phyloP scores from a whole-genome alignment of 2,888 invertebrate genomes.

The Tenthredo mesomela region DNA sequence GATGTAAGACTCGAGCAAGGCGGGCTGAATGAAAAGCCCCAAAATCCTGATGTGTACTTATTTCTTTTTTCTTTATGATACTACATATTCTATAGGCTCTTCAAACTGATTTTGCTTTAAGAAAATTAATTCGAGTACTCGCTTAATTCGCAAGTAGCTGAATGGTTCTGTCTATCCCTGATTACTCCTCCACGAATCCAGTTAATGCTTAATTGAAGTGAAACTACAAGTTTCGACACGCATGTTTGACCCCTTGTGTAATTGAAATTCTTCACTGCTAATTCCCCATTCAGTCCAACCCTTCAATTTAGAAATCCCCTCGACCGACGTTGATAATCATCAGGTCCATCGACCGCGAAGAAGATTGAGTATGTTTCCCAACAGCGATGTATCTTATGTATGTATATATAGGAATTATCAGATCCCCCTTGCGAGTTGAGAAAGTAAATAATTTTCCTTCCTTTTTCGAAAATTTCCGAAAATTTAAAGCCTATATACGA shows the following conservation, averaged over 20 bases:
- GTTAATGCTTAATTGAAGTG: not conserved
- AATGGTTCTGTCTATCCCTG: not conserved
- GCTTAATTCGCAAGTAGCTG: not conserved
- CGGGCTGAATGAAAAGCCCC: not conserved
- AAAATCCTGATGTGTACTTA: not conserved
- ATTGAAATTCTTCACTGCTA: slow-evolving; percentile 10
- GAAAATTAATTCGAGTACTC: not conserved
- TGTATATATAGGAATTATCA: not conserved
- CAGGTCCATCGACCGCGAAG: slow-evolving; percentile 9
- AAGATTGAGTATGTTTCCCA: slow-evolving; percentile 1
- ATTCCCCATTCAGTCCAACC: not conserved
- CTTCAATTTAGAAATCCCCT: not conserved
- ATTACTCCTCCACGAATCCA: not conserved
- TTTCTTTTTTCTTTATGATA: not conserved
- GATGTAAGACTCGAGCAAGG: not conserved
- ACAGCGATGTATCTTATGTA: not conserved
- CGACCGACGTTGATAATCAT: not conserved
- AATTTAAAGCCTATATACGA: not conserved
- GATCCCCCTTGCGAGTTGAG: not conserved
- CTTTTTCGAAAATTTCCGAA: not conserved
- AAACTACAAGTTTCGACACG: not conserved
- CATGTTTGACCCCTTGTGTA: not conserved
- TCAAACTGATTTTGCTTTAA: not conserved
- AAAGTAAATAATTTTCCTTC: not conserved
- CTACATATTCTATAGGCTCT: not conserved